Evolutionary conservation across 2,888 invertebrate species (phyloP).

Genomic region (Drosophila nr. fundita): DNA sequence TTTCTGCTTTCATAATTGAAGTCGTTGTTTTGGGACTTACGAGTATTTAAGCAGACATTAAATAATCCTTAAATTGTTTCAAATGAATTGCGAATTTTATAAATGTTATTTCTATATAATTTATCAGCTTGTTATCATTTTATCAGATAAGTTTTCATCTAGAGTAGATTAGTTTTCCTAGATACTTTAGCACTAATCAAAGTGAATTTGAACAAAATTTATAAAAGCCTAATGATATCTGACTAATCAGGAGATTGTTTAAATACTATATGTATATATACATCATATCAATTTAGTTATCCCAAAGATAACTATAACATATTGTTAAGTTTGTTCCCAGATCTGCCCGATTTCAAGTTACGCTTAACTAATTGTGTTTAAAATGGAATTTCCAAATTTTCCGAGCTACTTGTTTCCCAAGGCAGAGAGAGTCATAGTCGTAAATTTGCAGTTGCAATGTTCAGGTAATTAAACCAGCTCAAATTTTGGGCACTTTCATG

Average conservation of each 20-base stretch:
- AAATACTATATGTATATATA: background rate
- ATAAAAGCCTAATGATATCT: background rate
- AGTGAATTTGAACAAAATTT: background rate
- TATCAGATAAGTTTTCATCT: background rate
- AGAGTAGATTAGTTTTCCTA: too few species aligned
- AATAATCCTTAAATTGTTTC: background rate
- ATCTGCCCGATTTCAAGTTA: background rate
- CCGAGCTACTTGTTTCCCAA: background rate
- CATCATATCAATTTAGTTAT: background rate
- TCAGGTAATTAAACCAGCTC: constrained; percentile 65
- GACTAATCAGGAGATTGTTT: background rate
- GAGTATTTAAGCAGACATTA: background rate
- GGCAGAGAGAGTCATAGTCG: background rate
- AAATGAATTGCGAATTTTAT: background rate
- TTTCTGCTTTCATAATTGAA: background rate
- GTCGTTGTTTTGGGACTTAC: background rate
- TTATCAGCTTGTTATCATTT: background rate
- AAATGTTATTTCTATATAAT: background rate
- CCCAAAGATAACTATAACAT: background rate
- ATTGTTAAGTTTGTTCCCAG: background rate
- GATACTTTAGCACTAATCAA: background rate
- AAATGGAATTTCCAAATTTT: background rate
- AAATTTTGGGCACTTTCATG: constrained; percentile 51
- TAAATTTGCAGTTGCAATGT: constrained; percentile 11
- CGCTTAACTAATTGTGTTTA: background rate